Base-by-base conservation (phyloP, 1,140 invertebrate genomes). In the Danaus plexippus region DNA sequence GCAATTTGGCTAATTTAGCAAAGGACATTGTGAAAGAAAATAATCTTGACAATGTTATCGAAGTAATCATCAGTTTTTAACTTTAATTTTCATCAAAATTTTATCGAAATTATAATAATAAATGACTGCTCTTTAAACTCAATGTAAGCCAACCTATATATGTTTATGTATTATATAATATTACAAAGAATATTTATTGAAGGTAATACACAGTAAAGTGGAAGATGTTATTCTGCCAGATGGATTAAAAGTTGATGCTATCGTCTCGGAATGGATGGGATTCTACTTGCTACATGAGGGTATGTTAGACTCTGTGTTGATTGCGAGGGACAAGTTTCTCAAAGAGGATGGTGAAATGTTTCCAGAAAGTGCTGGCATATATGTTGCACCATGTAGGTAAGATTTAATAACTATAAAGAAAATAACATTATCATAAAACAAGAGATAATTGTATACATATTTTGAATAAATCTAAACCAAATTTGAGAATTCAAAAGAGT, bases 231-330 rank as follows among this genome's bases (percentile, higher is more conserved):
- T 88, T 40, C 87, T 99, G 47, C 92, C 97, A 9, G 91, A 94
- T 32, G 90, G 92, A 42, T 90, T 94, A 41, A 95, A 97, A 87
- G 96, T 99, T 9, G 98, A 99, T 87, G 92, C 97, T 1, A 98
- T 99, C 64, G 93, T 99, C 22, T 98, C 97, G 5, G 98, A 99
- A 87, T 99, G 97, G 97, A 99, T 99, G 98, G 98, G 98, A 3
- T 99, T 99, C 85, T 99, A 98, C 84, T 88, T 99, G 9, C 89
- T 99, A 40, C 99, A 98, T 80, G 98, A 99, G 87, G 97, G 96
- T 41, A 99, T 99, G 98, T 83, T 99, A 43, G 96, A 98, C 77
- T 95, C 94, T 11, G 92, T 97, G 0, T 89, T 99, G 47, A 91
- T 91, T 81, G 97, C 98, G 0, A 90, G 98, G 75, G 96, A 99